Base-by-base conservation (phyloP, 2,113 vertebrate species). In the Malaclemys terrapin region DNA sequence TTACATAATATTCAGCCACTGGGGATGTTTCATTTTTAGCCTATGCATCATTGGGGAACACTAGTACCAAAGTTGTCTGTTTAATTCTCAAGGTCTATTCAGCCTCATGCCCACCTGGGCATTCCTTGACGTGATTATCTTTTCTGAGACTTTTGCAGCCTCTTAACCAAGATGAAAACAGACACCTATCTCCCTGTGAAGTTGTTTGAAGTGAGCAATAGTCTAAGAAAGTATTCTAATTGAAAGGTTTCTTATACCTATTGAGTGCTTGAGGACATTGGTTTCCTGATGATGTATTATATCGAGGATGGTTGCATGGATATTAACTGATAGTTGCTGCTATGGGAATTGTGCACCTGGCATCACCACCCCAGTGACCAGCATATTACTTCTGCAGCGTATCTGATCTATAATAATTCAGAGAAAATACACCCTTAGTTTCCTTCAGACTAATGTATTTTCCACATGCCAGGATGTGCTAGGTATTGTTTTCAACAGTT, bases 271-370 rank as follows among this genome's bases (percentile, higher is more conserved):
- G 52, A 81, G 94, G 91, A 81, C 90, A 89, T 93, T 96, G 96
- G 96, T 97, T 97, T 95, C 94, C 85, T 88, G 69, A 27, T 72
- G 42, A 94, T 84, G 10, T 94, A 59, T 94, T 96, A 89, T 79
- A 76, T 89, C 84, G 84, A 89, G 38, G 47, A 62, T 24, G 7
- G 85, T 87, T 96, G 82, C 5, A 0, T 86, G 52, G 16, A 2
- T 84, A 35, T 93, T 94, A 85, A 86, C 94, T 94, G 90, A 85
- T 42, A 75, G 92, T 97, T 93, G 87, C 88, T 93, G 78, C 93
- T 93, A 10, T 42, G 88, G 76, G 8, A 93, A 52, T 53, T 94
- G 27, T 78, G 69, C 89, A 80, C 84, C 24, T 86, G 85, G 31
- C 53, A 87, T 2, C n/a, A 22, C 52, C 50, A 25, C 22, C 83